A percentile compares a stretch with the other conserved stretches of the same genome.
phyloP scores from a whole-genome alignment of 2,113 vertebrate species.

The Phaethon lepturus region DNA sequence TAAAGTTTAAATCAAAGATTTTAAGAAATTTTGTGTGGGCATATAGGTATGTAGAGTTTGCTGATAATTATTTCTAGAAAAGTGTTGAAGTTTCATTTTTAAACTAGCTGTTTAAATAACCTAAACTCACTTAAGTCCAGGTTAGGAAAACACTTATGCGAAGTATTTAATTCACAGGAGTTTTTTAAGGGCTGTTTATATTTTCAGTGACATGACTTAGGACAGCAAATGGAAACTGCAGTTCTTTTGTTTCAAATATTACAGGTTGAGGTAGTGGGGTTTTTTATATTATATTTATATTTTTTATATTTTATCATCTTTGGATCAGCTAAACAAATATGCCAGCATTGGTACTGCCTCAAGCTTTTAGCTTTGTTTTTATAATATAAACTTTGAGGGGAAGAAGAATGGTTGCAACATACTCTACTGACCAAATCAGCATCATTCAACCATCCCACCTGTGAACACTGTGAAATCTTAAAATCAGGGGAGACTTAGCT shows the following conservation, averaged over 20 bases:
- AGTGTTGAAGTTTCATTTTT: background rate
- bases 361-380: background rate
- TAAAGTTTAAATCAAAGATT: background rate
- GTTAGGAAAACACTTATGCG: background rate
- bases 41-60: background rate
- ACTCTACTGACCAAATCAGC: background rate
- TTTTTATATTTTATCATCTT: background rate
- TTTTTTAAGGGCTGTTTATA: background rate
- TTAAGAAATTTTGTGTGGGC: background rate
- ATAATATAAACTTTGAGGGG: background rate
- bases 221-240: background rate
- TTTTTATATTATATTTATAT: background rate
- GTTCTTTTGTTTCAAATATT: background rate
- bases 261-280: background rate
- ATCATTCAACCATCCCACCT: accelerated
- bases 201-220: background rate
- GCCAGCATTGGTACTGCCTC: background rate
- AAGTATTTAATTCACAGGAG: background rate
- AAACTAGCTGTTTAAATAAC: background rate
- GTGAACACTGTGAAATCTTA: background rate
- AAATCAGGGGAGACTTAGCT: background rate
- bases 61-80: background rate
- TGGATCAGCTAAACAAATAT: background rate
- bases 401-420: background rate
- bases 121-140: background rate